Evolutionary conservation across 1,140 invertebrate genomes (phyloP).

Genomic region (Zaprionus kolodkinae): DNA sequence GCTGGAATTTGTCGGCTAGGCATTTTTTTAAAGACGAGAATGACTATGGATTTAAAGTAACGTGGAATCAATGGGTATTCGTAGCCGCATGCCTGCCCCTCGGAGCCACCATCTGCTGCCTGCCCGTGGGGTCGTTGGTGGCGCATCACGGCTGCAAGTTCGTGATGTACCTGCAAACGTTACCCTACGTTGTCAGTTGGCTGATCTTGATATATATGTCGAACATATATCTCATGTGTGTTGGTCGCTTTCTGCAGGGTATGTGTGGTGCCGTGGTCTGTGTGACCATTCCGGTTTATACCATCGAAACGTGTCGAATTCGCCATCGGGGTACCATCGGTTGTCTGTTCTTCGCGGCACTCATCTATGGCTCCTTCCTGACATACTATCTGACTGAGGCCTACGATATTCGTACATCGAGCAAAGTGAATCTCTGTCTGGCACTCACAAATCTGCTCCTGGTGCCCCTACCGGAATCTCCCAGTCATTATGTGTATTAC

Average conservation of each 20-base stretch:
- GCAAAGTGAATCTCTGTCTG: slow-evolving; percentile 86
- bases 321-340: slow-evolving; percentile 88
- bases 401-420: slow-evolving; percentile 84
- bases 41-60: slow-evolving; percentile 62
- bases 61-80: slow-evolving; percentile 47
- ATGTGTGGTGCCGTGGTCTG: slow-evolving; percentile 88
- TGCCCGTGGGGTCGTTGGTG: slow-evolving; percentile 87
- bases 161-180: slow-evolving; percentile 86
- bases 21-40: slow-evolving; percentile 69
- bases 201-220: slow-evolving; percentile 85
- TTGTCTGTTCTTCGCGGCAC: slow-evolving; percentile 88
- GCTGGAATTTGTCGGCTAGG: slow-evolving; percentile 88
- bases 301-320: slow-evolving; percentile 88
- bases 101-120: slow-evolving; percentile 85
- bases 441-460: slow-evolving; percentile 86
- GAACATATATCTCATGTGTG: slow-evolving; percentile 86
- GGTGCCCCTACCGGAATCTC: slow-evolving; percentile 89
- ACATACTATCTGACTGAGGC: slow-evolving; percentile 85
- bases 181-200: slow-evolving; percentile 89
- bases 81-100: slow-evolving; percentile 38
- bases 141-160: slow-evolving; percentile 88
- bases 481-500: slow-evolving; percentile 84
- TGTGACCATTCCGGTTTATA: slow-evolving; percentile 89
- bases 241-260: slow-evolving; percentile 89
- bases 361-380: slow-evolving; percentile 87